These are phyloP conservation scores for Globodera ellingtonae DNA, from an alignment of 1,140 invertebrate genomes.

Conservation along the genomic window DNA sequence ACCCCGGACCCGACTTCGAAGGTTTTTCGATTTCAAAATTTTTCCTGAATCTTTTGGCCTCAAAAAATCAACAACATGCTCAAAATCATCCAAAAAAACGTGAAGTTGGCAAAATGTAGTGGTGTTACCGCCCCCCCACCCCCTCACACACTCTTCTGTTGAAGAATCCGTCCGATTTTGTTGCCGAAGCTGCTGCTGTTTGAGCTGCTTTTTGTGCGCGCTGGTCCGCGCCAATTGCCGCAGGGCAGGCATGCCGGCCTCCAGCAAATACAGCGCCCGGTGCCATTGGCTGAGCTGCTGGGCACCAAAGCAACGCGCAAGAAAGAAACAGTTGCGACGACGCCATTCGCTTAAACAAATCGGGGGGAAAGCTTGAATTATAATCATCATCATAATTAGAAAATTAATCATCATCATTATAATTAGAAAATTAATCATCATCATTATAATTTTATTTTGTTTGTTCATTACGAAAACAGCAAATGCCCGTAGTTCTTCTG, in stretches of 20 bases:
- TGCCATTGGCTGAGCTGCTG: constrained; percentile 16
- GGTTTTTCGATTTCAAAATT: too few relatives aligned
- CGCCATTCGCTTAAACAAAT: constrained; percentile 35
- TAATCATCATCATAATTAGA: too few relatives aligned
- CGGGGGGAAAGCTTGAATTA: too few relatives aligned
- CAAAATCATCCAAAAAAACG: too few relatives aligned
- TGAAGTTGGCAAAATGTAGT: too few relatives aligned
- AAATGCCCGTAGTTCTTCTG: constrained; percentile 31
- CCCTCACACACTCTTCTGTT: background rate
- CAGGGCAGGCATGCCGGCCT: constrained; percentile 14
- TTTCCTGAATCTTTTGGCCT: too few relatives aligned
- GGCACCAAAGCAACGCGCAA: background rate
- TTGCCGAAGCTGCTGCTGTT: background rate
- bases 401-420: too few relatives aligned
- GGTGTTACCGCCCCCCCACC: too few relatives aligned
- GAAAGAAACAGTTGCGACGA: constrained; percentile 25
- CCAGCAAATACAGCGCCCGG: constrained; percentile 19
- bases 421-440: too few relatives aligned
- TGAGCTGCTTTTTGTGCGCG: background rate
- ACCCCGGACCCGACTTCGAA: too few relatives aligned
- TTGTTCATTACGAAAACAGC: constrained; percentile 18
- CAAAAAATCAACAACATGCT: too few relatives aligned
- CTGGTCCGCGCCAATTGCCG: constrained; percentile 30
- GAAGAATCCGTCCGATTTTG: background rate
- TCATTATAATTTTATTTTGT: too few relatives aligned